Conservation (phyloP, 1,140 invertebrate species). For the Ceratosolen solmsi region DNA sequence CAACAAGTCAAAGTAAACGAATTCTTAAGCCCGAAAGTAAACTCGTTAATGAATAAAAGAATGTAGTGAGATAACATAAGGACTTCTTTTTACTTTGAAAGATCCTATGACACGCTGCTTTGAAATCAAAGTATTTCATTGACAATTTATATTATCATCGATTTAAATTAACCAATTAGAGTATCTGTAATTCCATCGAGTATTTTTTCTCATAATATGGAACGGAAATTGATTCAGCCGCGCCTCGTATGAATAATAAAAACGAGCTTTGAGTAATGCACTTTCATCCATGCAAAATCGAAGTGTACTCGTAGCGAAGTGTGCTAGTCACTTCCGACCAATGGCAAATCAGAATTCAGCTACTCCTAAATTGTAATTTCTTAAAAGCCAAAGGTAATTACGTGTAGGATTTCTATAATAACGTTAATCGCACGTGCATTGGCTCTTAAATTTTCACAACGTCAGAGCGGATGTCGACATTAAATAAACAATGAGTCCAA, state of each 20-base stretch:
- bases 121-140: too few relatives aligned
- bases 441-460: neutral
- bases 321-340: neutral
- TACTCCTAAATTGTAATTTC: neutral
- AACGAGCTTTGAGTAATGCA: neutral
- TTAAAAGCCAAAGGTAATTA: conserved; percentile 47
- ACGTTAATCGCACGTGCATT: conserved; percentile 6
- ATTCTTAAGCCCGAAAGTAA: too few relatives aligned
- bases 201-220: neutral
- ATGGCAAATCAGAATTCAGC: neutral
- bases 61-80: too few relatives aligned
- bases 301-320: neutral
- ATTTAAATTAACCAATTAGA: too few relatives aligned
- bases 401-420: conserved; percentile 10
- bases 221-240: neutral
- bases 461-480: conserved; percentile 57
- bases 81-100: too few relatives aligned
- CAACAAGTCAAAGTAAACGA: too few relatives aligned
- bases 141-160: too few relatives aligned
- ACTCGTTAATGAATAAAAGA: too few relatives aligned
- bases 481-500: conserved; percentile 67
- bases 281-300: neutral
- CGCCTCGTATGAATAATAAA: conserved; percentile 27
- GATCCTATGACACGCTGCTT: too few relatives aligned
- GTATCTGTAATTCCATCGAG: too few relatives aligned